Evolutionary conservation across 1,140 invertebrate species (phyloP).

Genomic region (Ceratosolen solmsi): DNA sequence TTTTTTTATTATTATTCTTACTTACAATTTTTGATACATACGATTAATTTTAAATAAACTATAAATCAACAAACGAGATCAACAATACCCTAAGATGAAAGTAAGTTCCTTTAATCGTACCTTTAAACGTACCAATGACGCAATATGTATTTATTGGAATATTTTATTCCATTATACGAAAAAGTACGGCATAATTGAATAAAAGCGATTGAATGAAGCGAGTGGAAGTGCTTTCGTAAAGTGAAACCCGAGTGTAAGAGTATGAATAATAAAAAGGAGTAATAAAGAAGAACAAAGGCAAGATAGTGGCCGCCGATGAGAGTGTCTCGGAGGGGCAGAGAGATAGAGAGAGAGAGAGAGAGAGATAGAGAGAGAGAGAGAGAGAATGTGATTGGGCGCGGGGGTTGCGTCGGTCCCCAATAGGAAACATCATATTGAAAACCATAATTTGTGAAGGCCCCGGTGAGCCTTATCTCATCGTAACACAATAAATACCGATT

Average conservation of each 20-base stretch:
- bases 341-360: background rate
- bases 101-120: too few relatives aligned
- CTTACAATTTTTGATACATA: too few relatives aligned
- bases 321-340: background rate
- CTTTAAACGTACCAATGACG: too few relatives aligned
- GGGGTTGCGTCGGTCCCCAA: background rate
- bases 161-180: too few relatives aligned
- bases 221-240: too few relatives aligned
- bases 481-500: constrained; percentile 74
- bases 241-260: background rate
- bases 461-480: constrained; percentile 70
- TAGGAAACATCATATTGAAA: constrained; percentile 70
- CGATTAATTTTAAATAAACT: too few relatives aligned
- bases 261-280: constrained; percentile 27
- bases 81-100: too few relatives aligned
- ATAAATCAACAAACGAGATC: too few relatives aligned
- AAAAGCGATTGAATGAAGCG: too few relatives aligned
- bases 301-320: background rate
- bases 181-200: too few relatives aligned
- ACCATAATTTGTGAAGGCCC: constrained; percentile 70
- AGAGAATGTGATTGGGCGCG: background rate
- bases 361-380: background rate
- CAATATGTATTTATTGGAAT: too few relatives aligned
- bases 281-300: constrained; percentile 6
- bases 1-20: too few relatives aligned